phyloP scores from a whole-genome alignment of 1,140 invertebrate genomes.

The Lepidostoma basale region DNA sequence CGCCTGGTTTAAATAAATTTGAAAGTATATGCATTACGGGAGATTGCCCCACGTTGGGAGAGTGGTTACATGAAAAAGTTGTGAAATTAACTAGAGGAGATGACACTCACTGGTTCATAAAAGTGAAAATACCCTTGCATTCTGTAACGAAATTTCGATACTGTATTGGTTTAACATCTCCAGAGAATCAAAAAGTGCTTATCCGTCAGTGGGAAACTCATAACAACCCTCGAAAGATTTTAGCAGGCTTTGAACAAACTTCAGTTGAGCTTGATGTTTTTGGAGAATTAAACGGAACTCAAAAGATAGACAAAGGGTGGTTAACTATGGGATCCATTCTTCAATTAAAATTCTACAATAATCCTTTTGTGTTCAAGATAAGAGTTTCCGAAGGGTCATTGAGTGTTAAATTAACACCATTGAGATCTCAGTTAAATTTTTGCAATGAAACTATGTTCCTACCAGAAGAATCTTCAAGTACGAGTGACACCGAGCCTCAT shows the following conservation, averaged over 20 bases:
- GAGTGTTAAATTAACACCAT: constrained; percentile 78
- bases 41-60: constrained; percentile 55
- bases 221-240: constrained; percentile 67
- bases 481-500: constrained; percentile 57
- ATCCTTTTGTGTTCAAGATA: constrained; percentile 82
- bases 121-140: constrained; percentile 67
- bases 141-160: constrained; percentile 78
- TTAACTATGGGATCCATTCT: constrained; percentile 83
- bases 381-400: constrained; percentile 74
- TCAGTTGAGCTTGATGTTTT: constrained; percentile 61
- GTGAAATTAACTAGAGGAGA: constrained; percentile 54
- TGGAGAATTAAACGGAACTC: constrained; percentile 68
- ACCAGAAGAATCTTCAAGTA: constrained; percentile 63
- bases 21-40: constrained; percentile 60
- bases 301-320: constrained; percentile 82
- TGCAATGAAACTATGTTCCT: constrained; percentile 5
- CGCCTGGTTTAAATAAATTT: constrained; percentile 49
- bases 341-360: constrained; percentile 85
- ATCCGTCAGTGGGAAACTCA: constrained; percentile 86
- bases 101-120: constrained; percentile 60
- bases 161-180: constrained; percentile 69
- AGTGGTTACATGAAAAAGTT: constrained; percentile 58
- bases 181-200: constrained; percentile 66
- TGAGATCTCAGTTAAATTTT: constrained; percentile 65
- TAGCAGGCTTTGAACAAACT: constrained; percentile 45